phyloP scores from a whole-genome alignment of 1,140 invertebrate genomes.

The Polyergus mexicanus region DNA sequence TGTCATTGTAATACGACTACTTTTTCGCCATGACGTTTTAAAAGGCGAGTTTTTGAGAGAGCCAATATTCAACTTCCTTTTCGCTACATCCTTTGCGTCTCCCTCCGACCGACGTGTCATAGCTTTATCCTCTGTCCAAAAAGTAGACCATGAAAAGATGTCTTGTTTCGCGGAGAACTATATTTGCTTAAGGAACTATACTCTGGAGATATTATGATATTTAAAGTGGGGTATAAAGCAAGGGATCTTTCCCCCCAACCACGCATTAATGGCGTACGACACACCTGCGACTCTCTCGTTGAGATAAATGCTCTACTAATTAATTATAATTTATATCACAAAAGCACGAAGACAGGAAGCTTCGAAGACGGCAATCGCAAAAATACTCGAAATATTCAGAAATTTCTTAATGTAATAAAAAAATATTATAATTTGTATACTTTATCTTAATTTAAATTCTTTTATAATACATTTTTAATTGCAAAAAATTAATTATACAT shows the following conservation, averaged over 20 bases:
- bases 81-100: no score
- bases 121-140: constrained; percentile 37
- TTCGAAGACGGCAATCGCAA: neutral
- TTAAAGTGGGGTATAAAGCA: constrained; percentile 21
- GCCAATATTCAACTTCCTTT: constrained; percentile 18
- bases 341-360: no score
- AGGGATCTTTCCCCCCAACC: constrained; percentile 21
- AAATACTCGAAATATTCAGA: neutral
- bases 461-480: neutral
- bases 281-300: constrained; percentile 26
- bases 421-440: neutral
- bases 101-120: neutral
- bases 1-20: neutral
- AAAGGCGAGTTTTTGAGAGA: neutral
- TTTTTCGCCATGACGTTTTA: constrained; percentile 5
- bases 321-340: neutral
- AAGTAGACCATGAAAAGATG: constrained; percentile 28
- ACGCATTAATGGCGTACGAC: constrained; percentile 21
- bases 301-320: neutral
- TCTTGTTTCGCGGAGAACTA: constrained; percentile 15
- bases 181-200: constrained; percentile 30
- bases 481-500: neutral
- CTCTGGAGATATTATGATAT: constrained; percentile 29
- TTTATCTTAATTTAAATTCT: neutral
- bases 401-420: neutral